A percentile compares a stretch with the other conserved stretches of the same genome.
Evolutionary conservation across 2,113 vertebrate genomes (phyloP).

Genomic region (Thamnaconus septentrionalis): DNA sequence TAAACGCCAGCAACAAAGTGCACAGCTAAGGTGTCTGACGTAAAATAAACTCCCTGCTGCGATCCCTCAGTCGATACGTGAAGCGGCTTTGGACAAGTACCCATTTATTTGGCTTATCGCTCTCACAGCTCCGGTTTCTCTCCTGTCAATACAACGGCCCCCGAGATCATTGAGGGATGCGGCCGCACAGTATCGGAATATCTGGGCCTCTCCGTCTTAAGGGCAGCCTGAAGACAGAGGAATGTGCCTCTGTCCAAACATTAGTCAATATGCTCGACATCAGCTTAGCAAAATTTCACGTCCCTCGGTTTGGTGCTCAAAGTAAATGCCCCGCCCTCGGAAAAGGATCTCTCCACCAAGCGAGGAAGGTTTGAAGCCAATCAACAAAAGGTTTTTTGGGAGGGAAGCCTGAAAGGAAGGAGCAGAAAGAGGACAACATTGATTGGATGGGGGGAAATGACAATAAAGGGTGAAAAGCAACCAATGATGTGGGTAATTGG

Average conservation of each 20-base stretch:
- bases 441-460: background rate
- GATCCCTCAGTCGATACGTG: conserved; percentile 27
- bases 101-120: conserved; percentile 41
- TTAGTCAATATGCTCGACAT: conserved; percentile 41
- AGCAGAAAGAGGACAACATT: too few species aligned
- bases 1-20: conserved; percentile 15
- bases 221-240: conserved; percentile 29
- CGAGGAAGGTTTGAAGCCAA: background rate
- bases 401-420: too few species aligned
- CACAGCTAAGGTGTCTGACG: conserved; percentile 4
- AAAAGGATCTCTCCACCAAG: conserved; percentile 28
- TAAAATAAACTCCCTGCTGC: conserved; percentile 29
- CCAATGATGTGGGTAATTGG: background rate
- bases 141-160: conserved; percentile 47
- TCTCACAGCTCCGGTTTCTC: conserved; percentile 12
- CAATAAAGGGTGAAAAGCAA: background rate
- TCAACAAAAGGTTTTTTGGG: too few species aligned
- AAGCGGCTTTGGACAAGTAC: conserved; percentile 35
- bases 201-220: conserved; percentile 25
- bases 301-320: conserved; percentile 21
- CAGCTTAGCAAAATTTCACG: conserved; percentile 33
- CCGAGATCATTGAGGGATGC: conserved; percentile 47
- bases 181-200: conserved; percentile 34
- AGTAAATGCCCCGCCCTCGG: conserved; percentile 29
- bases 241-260: conserved; percentile 27